Evolutionary conservation across 2,888 invertebrate species (phyloP).

Genomic region (Unio delphinus): DNA sequence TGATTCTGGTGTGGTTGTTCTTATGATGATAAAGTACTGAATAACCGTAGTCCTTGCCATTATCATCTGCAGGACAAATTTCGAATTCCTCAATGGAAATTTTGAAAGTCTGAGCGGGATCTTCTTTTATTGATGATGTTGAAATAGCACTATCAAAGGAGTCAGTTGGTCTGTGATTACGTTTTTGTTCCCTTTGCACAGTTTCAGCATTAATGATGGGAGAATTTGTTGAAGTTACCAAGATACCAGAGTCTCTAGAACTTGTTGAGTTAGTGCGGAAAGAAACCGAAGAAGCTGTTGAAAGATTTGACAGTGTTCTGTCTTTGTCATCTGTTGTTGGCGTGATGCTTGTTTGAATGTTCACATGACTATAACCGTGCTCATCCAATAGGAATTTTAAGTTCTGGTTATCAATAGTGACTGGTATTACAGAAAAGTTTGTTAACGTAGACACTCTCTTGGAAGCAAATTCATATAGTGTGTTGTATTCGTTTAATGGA

Average conservation of each 20-base stretch:
- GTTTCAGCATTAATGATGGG: not conserved
- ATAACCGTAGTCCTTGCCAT: slow-evolving; percentile 6
- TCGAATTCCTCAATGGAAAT: not conserved
- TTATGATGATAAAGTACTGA: not conserved
- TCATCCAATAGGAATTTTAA: slow-evolving; percentile 34
- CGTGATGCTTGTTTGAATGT: slow-evolving; percentile 14
- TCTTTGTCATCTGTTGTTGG: slow-evolving; percentile 20
- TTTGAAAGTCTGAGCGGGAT: not conserved
- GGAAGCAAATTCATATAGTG: slow-evolving; percentile 15
- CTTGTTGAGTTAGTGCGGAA: slow-evolving; percentile 37
- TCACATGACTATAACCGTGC: slow-evolving; percentile 42
- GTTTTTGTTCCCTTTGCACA: slow-evolving; percentile 3
- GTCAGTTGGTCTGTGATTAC: slow-evolving; percentile 32
- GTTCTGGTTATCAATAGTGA: slow-evolving; percentile 27
- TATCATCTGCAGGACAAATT: not conserved
- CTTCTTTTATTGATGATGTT: slow-evolving; percentile 27
- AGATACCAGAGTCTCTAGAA: slow-evolving; percentile 50
- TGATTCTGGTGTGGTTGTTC: slow-evolving; percentile 3
- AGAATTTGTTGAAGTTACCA: slow-evolving; percentile 13
- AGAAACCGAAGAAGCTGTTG: slow-evolving; percentile 23
- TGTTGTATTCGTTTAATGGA: slow-evolving; percentile 4
- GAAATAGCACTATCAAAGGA: slow-evolving; percentile 56
- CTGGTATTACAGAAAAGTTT: slow-evolving; percentile 32
- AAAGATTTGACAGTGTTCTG: slow-evolving; percentile 27
- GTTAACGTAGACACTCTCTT: slow-evolving; percentile 12